Percentiles rank a stretch among this genome's conserved stretches.
These are phyloP conservation scores for Notiomystis cincta DNA, from an alignment of 2,113 vertebrate species.

Conservation along the genomic window DNA sequence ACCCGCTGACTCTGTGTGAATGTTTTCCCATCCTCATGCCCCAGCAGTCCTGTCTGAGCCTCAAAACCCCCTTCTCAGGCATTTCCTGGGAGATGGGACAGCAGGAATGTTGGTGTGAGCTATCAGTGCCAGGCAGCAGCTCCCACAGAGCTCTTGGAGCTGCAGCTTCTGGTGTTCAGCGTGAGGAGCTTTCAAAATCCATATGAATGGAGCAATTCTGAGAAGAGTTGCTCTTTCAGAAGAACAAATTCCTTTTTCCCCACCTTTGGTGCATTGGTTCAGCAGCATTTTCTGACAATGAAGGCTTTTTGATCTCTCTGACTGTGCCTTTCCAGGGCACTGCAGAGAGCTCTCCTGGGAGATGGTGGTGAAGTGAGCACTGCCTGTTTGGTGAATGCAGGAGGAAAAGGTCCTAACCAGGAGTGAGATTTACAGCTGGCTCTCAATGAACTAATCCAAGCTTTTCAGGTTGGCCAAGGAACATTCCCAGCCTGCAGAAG, in stretches of 20 bases:
- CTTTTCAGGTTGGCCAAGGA: background rate
- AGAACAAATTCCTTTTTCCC: background rate
- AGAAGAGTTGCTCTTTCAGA: background rate
- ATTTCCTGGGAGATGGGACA: background rate
- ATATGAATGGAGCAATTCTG: background rate
- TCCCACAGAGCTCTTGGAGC: background rate
- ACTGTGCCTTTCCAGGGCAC: background rate
- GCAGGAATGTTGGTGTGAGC: background rate
- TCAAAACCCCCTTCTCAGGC: rapidly evolving
- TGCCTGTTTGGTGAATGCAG: background rate
- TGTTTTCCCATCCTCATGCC: background rate
- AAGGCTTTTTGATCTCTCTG: background rate
- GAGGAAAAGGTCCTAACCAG: background rate
- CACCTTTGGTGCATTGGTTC: background rate
- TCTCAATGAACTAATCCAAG: background rate
- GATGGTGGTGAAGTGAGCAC: background rate
- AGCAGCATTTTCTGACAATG: background rate
- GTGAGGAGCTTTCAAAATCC: background rate
- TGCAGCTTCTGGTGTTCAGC: background rate
- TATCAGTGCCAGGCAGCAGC: rapidly evolving
- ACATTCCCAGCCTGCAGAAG: background rate
- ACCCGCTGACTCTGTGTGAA: rapidly evolving
- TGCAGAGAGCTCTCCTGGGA: background rate
- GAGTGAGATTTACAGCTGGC: background rate
- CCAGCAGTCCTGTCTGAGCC: background rate